phyloP scores from a whole-genome alignment of 2,797 vertebrate genomes.

The Coccyzus lansbergi region DNA sequence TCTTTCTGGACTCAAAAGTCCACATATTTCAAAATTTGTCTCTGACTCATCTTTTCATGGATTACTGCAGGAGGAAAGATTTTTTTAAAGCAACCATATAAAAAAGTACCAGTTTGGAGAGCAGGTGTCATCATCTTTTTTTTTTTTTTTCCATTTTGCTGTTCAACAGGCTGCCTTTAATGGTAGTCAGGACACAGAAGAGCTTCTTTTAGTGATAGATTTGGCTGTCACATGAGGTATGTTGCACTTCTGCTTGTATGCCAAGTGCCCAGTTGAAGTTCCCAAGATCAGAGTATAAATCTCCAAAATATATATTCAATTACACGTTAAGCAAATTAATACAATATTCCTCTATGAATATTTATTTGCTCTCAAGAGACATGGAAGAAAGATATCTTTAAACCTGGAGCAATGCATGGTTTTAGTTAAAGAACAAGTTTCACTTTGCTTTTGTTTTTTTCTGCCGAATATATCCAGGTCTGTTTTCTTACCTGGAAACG shows the following conservation, averaged over 20 bases:
- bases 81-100: not conserved
- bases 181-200: not conserved
- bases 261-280: not conserved
- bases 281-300: not conserved
- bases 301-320: not conserved
- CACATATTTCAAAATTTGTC: rapidly evolving
- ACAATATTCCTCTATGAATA: not conserved
- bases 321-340: not conserved
- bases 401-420: not conserved
- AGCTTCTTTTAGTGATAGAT: not conserved
- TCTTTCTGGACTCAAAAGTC: not conserved
- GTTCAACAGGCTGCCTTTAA: not conserved
- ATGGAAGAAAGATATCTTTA: not conserved
- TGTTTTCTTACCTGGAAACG: not conserved
- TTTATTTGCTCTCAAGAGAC: not conserved
- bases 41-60: not conserved
- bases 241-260: not conserved
- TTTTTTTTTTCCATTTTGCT: too few species aligned
- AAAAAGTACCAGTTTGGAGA: not conserved
- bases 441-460: not conserved
- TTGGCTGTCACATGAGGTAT: not conserved
- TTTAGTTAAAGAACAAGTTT: not conserved
- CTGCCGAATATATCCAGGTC: not conserved
- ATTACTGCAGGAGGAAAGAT: not conserved
- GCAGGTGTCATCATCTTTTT: not conserved